Base-by-base conservation (phyloP, 2,888 invertebrate species). In the Trichopoda pennipes region DNA sequence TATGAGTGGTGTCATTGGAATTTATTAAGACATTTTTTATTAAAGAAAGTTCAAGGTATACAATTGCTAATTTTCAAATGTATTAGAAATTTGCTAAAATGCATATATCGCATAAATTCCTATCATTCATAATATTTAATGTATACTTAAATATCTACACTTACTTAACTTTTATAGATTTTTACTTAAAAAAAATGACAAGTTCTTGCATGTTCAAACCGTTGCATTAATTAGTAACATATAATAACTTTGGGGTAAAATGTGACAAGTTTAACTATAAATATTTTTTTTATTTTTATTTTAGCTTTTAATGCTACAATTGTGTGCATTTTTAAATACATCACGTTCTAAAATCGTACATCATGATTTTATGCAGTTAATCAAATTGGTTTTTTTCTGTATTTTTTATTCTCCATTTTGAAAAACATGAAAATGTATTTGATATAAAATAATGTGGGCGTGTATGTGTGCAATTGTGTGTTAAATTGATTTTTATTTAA, bases 351-450 rank as follows among this genome's bases (percentile, higher is more conserved):
- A 63, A 73, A 73, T 73, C 66, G 53, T 73, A 66, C 66, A 73
- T 73, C 72, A 79, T 68, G 73, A 66, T 66, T 60, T 73, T 66
- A 66, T 79, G 66, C 66, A 79, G 66, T 73, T 79, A 73, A 73
- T 79, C 58, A 73, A 73, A 73, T 28, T 73, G 60, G 68, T n/a
- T 70, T 63, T 55, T 55, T 56, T 53, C 23, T 32, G 14, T 55
- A 44, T 10, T 38, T 61, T 23, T 53, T 28, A 35, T 76, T 55
- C 61, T 23, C 17, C 32, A 17, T 21, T 49, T 75, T 68, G 21
- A 47, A 19, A 55, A 53, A 66, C 58, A 66, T 60, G 28, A 72
- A 70, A 38, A 58, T 61, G 12, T 32, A 63, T 58, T 78, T 72
- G 60, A 38, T 55, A 66, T 51, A 19, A 58, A 61, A 23, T 44